phyloP scores from a whole-genome alignment of 2,888 invertebrate genomes.

The Alsophila aescularia region DNA sequence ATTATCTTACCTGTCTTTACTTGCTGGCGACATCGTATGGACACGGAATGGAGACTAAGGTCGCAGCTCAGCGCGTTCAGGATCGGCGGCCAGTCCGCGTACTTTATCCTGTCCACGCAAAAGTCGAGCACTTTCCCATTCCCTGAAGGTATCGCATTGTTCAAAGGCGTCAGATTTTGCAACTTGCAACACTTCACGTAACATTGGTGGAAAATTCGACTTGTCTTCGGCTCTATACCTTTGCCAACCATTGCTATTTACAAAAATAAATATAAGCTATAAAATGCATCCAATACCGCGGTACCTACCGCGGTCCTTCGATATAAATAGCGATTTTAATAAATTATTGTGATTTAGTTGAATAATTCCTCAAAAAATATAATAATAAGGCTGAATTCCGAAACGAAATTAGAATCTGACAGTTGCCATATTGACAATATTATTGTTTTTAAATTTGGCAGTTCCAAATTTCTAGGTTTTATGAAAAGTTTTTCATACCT shows the following conservation, averaged over 20 bases:
- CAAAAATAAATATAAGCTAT: conserved; percentile 47
- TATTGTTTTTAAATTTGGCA: conserved; percentile 23
- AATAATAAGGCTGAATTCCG: conserved; percentile 40
- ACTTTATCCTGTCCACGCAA: conserved; percentile 89
- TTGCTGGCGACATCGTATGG: conserved; percentile 86
- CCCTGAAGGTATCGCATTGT: conserved; percentile 68
- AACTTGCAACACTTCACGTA: conserved; percentile 80
- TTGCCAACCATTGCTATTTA: conserved; percentile 71
- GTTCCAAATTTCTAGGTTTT: background rate
- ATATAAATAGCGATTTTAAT: conserved; percentile 44
- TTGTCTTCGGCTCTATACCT: conserved; percentile 67
- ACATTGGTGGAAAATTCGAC: conserved; percentile 79
- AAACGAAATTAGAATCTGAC: conserved; percentile 35
- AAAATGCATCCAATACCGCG: conserved; percentile 54
- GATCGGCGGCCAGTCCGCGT: conserved; percentile 90
- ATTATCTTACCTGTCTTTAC: conserved; percentile 70
- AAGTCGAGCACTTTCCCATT: conserved; percentile 86
- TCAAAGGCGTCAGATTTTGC: conserved; percentile 75
- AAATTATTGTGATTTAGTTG: conserved; percentile 49
- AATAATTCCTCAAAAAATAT: conserved; percentile 64
- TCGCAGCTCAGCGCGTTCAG: conserved; percentile 89
- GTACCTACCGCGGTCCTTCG: conserved; percentile 39
- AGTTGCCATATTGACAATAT: conserved; percentile 13
- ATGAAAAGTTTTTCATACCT: background rate
- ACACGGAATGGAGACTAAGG: conserved; percentile 87